A percentile compares a stretch with the other conserved stretches of the same genome.
phyloP scores from a whole-genome alignment of 2,888 invertebrate species.

The Dorcus parallelipipedus region DNA sequence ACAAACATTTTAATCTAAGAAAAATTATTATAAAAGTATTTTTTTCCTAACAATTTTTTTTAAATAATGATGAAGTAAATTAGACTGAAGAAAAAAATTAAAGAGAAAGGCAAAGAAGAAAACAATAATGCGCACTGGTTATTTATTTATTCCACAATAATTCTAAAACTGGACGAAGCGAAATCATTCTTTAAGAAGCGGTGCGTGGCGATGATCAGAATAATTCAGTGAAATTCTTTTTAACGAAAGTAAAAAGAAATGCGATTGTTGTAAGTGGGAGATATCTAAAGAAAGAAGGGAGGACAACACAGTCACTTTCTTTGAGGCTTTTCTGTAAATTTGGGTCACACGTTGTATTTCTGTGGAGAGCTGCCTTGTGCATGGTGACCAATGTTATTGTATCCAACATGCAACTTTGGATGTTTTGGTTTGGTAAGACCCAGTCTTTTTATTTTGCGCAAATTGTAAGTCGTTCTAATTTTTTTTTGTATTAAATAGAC shows the following conservation, averaged over 20 bases:
- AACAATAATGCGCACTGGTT: too few relatives aligned
- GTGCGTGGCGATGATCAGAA: background rate
- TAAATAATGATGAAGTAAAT: too few relatives aligned
- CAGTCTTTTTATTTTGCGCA: background rate
- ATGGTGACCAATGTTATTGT: constrained; percentile 11
- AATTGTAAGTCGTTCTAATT: background rate
- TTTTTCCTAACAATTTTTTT: too few relatives aligned
- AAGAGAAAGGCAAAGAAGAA: too few relatives aligned
- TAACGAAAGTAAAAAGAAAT: constrained; percentile 47
- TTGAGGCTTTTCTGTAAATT: constrained; percentile 44
- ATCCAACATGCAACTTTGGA: constrained; percentile 23
- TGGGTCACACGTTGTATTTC: constrained; percentile 46
- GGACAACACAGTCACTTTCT: constrained; percentile 45
- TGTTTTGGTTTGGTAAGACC: constrained; percentile 20
- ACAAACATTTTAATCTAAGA: too few relatives aligned
- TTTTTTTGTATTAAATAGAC: background rate
- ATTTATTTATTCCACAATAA: too few relatives aligned
- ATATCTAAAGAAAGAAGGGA: constrained; percentile 45
- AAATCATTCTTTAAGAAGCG: too few relatives aligned
- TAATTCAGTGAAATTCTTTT: constrained; percentile 37
- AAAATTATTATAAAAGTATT: too few relatives aligned
- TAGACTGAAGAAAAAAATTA: too few relatives aligned
- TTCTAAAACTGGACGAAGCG: too few relatives aligned
- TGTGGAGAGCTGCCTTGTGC: constrained; percentile 31
- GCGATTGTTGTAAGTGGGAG: constrained; percentile 42